A percentile compares a stretch with the other conserved stretches of the same genome.
Conservation (phyloP, 2,797 vertebrate species). For the Sandelia bainsii region DNA sequence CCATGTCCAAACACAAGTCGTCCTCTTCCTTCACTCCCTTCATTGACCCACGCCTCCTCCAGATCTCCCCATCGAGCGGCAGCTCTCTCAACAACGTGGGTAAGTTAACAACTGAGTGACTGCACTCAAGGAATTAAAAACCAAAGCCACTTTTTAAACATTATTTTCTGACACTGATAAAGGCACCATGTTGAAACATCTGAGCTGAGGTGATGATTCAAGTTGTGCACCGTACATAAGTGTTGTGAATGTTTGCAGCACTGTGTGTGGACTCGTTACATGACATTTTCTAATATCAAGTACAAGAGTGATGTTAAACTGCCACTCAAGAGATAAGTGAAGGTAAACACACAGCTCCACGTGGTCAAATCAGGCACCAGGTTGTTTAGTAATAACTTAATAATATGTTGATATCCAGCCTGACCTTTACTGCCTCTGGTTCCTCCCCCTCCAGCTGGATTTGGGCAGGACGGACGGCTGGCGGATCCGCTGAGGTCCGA, state of each 20-base stretch:
- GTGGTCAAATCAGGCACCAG: not conserved
- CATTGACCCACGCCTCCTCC: slow-evolving; percentile 95
- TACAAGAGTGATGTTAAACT: not conserved
- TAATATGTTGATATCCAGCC: not conserved
- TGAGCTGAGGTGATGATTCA: not conserved
- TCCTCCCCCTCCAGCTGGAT: slow-evolving; percentile 68
- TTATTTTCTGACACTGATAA: not conserved
- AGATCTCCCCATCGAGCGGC: slow-evolving; percentile 96
- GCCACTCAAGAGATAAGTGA: not conserved
- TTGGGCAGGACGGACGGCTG: slow-evolving; percentile 89
- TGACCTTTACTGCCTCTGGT: not conserved
- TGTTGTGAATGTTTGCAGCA: not conserved
- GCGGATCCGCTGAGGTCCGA: slow-evolving; percentile 89
- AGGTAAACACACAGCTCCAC: not conserved
- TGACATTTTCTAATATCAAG: too few relatives aligned
- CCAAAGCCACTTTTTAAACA: not conserved
- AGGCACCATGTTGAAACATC: not conserved
- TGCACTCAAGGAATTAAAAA: not conserved
- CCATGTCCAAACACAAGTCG: slow-evolving; percentile 98
- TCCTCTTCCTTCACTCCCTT: slow-evolving; percentile 98
- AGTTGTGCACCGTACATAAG: not conserved
- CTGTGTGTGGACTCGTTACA: too few relatives aligned
- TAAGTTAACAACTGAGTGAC: slow-evolving; percentile 60
- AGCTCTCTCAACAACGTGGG: slow-evolving; percentile 96
- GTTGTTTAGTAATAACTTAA: not conserved